These are phyloP conservation scores for Apis dorsata DNA, from an alignment of 1,140 invertebrate genomes.

Conservation along the genomic window DNA sequence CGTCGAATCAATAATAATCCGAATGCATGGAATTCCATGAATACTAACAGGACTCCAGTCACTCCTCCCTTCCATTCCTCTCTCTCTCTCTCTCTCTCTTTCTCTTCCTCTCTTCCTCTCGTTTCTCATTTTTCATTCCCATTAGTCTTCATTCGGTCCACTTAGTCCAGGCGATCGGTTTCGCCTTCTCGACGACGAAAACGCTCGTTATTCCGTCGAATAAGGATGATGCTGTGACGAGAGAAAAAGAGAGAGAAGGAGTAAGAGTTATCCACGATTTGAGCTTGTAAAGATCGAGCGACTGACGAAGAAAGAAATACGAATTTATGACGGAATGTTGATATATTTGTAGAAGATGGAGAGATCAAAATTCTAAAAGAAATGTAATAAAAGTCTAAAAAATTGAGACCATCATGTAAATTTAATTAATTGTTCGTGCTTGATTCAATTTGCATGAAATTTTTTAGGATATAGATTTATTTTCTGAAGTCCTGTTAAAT, in stretches of 20 bases:
- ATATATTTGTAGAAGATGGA: too few relatives aligned
- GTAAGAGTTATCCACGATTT: neutral
- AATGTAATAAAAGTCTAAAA: too few relatives aligned
- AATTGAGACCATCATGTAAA: too few relatives aligned
- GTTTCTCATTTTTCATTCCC: conserved; percentile 50
- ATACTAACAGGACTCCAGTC: conserved; percentile 32
- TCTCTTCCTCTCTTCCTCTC: neutral
- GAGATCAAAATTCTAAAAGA: too few relatives aligned
- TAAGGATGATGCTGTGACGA: conserved; percentile 28
- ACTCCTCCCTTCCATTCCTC: neutral
- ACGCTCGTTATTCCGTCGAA: conserved; percentile 48
- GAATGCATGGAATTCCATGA: conserved; percentile 51
- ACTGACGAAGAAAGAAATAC: neutral
- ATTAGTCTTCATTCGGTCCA: conserved; percentile 51
- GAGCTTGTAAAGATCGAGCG: neutral
- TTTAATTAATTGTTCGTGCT: too few relatives aligned
- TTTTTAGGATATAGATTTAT: too few relatives aligned
- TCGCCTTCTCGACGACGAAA: conserved; percentile 45
- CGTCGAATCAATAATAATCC: conserved; percentile 49
- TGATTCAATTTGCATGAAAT: too few relatives aligned
- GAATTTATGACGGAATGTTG: neutral
- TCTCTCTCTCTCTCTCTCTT: neutral
- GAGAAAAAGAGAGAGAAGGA: neutral
- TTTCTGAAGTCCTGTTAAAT: too few relatives aligned
- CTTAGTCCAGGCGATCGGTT: conserved; percentile 41